Base-by-base conservation (phyloP, 2,797 vertebrate genomes). In the Pangasius sanitwongsei region DNA sequence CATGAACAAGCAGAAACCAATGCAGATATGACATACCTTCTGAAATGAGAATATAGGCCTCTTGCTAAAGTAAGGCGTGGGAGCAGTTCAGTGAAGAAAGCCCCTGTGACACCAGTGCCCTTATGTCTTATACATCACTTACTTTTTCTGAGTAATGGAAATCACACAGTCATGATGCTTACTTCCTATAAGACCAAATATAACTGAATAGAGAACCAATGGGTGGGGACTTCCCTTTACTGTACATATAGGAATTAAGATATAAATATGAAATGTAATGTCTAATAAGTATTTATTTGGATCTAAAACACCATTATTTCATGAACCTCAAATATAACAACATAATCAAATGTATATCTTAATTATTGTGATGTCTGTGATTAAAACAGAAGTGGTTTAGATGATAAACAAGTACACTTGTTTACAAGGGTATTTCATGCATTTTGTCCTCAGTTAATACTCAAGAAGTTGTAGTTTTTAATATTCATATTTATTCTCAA, bases 141-240 rank as follows among this genome's bases (percentile, higher is more conserved):
- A 83, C 50, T 57, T 86, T 86, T 85, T 85, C 81, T 20, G 70
- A 87, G 4, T 44, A 86, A 48, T 88, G 48, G 61, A 82, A 86
- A 87, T 87, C 53, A 88, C 85, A 72, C 70, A 67, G 53, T 85
- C 89, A 91, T 75, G 72, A 53, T 86, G 63, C 87, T 85, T 72
- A 89, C 88, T 90, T 90, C 86, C 90, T 88, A 87, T 81, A 41
- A 87, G 18, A 44, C 31, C 59, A 88, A 67, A 65, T 89, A 89
- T 83, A 80, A 83, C 85, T 84, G 15, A 86, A 89, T 1, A 78
- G 59, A 89, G 63, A 85, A 74, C 28, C 16, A 57, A 63, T 20
- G 89, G 89, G 91, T 90, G 90, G 89, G 86, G 88, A 92, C 91
- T 92, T 92, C 91, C 92, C 87, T 91, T 85, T 59, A 85, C 28